A percentile compares a stretch with the other conserved stretches of the same genome.
Evolutionary conservation across 2,113 vertebrate genomes (phyloP).

Genomic region (Oryzias celebensis): DNA sequence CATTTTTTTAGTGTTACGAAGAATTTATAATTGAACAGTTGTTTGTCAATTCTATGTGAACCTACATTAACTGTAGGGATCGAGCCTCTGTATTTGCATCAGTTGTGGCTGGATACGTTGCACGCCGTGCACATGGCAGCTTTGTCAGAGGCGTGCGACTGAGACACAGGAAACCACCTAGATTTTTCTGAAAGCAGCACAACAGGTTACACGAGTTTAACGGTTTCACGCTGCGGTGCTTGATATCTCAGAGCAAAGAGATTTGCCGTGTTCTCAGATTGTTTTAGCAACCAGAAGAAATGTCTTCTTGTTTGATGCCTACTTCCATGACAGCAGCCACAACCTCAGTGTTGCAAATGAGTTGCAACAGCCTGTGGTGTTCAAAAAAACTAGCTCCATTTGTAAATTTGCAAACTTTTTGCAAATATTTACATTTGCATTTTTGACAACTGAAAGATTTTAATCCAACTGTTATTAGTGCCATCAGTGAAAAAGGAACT

Average conservation of each 20-base stretch:
- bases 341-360: background rate
- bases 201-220: conserved; percentile 9
- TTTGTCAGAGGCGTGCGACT: conserved; percentile 2
- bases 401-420: too few relatives aligned
- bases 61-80: too few relatives aligned
- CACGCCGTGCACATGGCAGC: conserved; percentile 8
- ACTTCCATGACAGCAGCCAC: background rate
- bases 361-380: background rate
- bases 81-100: background rate
- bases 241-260: background rate
- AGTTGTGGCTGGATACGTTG: conserved; percentile 1
- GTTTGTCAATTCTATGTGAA: too few relatives aligned
- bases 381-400: too few relatives aligned
- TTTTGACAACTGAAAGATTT: too few relatives aligned
- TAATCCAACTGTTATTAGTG: too few relatives aligned
- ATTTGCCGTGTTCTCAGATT: conserved; percentile 8
- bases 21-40: too few relatives aligned
- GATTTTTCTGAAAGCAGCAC: conserved; percentile 9
- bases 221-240: conserved; percentile 1
- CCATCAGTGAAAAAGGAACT: too few relatives aligned
- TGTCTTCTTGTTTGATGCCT: background rate
- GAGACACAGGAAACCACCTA: conserved; percentile 59
- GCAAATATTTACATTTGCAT: too few relatives aligned
- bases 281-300: conserved; percentile 4
- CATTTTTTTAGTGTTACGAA: too few relatives aligned